A percentile compares a stretch with the other conserved stretches of the same genome.
These are phyloP conservation scores for Leuctra nigra DNA, from an alignment of 2,888 invertebrate species.

Conservation along the genomic window DNA sequence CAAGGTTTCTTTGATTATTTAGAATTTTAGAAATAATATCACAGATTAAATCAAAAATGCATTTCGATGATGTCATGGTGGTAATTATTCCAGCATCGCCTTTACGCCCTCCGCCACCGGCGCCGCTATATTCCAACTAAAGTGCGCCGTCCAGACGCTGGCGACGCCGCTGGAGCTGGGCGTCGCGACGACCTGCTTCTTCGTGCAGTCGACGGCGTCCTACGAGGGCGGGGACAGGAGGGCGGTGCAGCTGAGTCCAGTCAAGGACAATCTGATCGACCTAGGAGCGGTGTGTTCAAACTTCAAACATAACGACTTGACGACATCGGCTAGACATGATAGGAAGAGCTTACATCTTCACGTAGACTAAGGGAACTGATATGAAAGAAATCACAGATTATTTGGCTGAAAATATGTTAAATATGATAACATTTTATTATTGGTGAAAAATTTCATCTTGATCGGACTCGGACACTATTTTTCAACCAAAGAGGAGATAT, in stretches of 20 bases:
- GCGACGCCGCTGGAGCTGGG: conserved; percentile 46
- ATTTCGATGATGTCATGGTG: conserved; percentile 11
- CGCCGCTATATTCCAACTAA: conserved; percentile 48
- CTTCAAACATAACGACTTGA: too few species aligned
- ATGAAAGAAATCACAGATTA: too few species aligned
- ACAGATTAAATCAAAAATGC: not conserved
- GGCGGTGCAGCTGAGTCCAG: conserved; percentile 32
- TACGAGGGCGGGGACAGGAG: conserved; percentile 37
- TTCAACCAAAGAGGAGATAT: too few species aligned
- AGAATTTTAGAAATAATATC: too few species aligned
- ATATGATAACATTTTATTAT: too few species aligned
- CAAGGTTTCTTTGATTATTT: too few species aligned
- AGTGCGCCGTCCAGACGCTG: conserved; percentile 48
- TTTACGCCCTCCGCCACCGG: conserved; percentile 50
- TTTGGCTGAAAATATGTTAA: too few species aligned
- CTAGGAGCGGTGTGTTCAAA: conserved; percentile 41
- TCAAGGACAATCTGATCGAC: conserved; percentile 38
- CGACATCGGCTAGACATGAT: too few species aligned
- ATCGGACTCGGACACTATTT: too few species aligned
- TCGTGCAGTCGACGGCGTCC: conserved; percentile 46
- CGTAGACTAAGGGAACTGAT: too few species aligned
- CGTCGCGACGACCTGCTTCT: conserved; percentile 47
- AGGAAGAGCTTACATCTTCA: too few species aligned
- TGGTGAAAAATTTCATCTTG: too few species aligned
- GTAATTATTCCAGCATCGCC: conserved; percentile 41